A percentile compares a stretch with the other conserved stretches of the same genome.
Conservation (phyloP, 2,888 invertebrate species). For the Rugalucina vietnamica region DNA sequence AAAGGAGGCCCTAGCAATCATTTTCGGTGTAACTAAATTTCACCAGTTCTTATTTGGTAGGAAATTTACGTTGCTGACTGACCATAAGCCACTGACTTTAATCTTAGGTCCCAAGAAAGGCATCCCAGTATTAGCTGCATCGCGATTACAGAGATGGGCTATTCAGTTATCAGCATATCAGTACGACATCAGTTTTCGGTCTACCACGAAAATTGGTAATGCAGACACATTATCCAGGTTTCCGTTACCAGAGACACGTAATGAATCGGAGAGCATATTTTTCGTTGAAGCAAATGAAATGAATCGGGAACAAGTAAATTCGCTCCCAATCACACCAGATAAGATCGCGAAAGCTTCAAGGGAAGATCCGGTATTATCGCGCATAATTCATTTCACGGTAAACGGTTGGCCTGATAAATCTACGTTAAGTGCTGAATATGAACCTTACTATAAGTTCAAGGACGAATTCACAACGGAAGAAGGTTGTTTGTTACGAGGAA, state of each 20-base stretch:
- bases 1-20: slow-evolving; percentile 79
- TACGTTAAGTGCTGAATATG: background rate
- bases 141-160: slow-evolving; percentile 80
- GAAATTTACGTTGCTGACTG: slow-evolving; percentile 32
- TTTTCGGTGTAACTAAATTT: slow-evolving; percentile 77
- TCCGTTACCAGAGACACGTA: slow-evolving; percentile 7
- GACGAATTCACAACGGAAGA: slow-evolving; percentile 21
- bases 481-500: slow-evolving; percentile 26
- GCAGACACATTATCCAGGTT: slow-evolving; percentile 76
- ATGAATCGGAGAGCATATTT: background rate
- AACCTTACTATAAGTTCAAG: slow-evolving; percentile 5
- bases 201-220: slow-evolving; percentile 63
- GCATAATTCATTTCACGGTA: background rate
- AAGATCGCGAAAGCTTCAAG: background rate
- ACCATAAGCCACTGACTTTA: slow-evolving; percentile 51
- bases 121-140: slow-evolving; percentile 76
- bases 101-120: slow-evolving; percentile 53
- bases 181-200: slow-evolving; percentile 42
- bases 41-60: slow-evolving; percentile 53
- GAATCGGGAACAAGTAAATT: slow-evolving; percentile 1
- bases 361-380: slow-evolving; percentile 14
- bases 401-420: slow-evolving; percentile 6
- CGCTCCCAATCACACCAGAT: background rate
- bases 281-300: slow-evolving; percentile 15
- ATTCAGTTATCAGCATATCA: slow-evolving; percentile 42